Percentiles rank a stretch among this genome's conserved stretches.
phyloP scores from a whole-genome alignment of 35 echinoderm and acorn worm genomes.

The Patiria miniata region DNA sequence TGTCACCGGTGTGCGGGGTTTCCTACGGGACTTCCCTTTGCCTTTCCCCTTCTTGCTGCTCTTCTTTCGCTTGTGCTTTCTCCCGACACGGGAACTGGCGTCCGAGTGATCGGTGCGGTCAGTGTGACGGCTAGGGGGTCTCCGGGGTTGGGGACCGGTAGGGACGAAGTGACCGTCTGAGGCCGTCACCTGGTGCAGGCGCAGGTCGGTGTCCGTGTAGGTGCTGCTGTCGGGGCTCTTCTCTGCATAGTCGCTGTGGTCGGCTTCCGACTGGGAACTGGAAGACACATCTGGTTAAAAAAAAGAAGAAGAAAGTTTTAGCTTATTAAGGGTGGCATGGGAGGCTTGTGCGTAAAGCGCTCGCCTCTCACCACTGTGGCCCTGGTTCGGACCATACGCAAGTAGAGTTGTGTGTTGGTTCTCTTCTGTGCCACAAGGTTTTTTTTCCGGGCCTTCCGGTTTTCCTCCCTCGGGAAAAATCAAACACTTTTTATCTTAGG shows the following conservation, averaged over 20 bases:
- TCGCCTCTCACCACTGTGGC: too few relatives aligned
- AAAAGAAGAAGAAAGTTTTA: not conserved
- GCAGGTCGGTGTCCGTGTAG: conserved; percentile 68
- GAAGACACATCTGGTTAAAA: conserved; percentile 70
- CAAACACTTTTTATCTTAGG: too few relatives aligned
- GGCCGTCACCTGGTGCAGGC: conserved; percentile 50
- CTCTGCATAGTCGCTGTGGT: conserved; percentile 56
- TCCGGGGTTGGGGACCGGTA: conserved; percentile 24
- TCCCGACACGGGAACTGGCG: not conserved
- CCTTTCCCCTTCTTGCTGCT: not conserved
- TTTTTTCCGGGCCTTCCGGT: too few relatives aligned
- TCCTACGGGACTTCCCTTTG: conserved; percentile 22
- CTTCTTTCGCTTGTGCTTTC: conserved; percentile 32
- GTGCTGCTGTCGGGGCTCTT: conserved; percentile 56
- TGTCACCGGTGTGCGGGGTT: conserved; percentile 10
- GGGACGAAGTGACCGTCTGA: conserved; percentile 57
- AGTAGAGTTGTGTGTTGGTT: too few relatives aligned
- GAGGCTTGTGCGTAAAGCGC: too few relatives aligned
- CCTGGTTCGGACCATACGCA: too few relatives aligned
- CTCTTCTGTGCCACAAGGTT: too few relatives aligned
- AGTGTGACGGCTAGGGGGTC: conserved; percentile 26
- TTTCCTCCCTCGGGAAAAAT: too few relatives aligned
- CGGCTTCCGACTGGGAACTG: conserved; percentile 51
- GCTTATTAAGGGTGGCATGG: too few relatives aligned
- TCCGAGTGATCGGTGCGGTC: not conserved